These are phyloP conservation scores for Anguilla megastoma DNA, from an alignment of 2,797 vertebrate genomes.

Conservation along the genomic window DNA sequence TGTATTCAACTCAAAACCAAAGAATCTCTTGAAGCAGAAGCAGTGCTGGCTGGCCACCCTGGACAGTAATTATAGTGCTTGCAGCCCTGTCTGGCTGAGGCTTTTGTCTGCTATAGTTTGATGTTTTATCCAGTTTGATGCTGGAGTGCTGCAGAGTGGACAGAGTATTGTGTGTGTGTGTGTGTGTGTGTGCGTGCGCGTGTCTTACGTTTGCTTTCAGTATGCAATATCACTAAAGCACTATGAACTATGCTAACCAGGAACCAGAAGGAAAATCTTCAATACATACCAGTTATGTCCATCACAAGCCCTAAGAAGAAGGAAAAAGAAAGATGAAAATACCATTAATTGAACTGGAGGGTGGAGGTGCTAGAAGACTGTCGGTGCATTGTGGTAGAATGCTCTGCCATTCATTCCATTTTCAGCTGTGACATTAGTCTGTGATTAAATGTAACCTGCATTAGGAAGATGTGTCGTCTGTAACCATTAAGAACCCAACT, in stretches of 20 bases:
- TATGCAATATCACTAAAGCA: not conserved
- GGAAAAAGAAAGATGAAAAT: not conserved
- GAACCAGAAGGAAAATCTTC: not conserved
- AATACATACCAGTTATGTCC: not conserved
- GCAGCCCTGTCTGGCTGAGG: not conserved
- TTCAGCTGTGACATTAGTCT: not conserved
- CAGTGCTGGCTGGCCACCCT: not conserved
- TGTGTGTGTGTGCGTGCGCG: not conserved
- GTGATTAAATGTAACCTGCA: not conserved
- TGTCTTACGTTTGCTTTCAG: not conserved
- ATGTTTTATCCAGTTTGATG: constrained; percentile 4
- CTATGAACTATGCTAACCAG: not conserved
- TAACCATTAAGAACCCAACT: not conserved
- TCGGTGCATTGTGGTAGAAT: not conserved
- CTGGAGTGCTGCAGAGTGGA: not conserved
- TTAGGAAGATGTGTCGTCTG: not conserved
- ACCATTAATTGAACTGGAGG: no score
- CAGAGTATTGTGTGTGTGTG: not conserved
- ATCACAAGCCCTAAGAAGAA: not conserved
- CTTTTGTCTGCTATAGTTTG: not conserved
- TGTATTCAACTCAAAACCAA: no score
- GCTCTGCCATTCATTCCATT: not conserved
- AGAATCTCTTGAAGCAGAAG: not conserved
- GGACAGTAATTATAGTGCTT: constrained; percentile 9
- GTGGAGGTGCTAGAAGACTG: not conserved